Evolutionary conservation across 2,113 vertebrate species (phyloP).

Genomic region (Copsychus sechellarum): DNA sequence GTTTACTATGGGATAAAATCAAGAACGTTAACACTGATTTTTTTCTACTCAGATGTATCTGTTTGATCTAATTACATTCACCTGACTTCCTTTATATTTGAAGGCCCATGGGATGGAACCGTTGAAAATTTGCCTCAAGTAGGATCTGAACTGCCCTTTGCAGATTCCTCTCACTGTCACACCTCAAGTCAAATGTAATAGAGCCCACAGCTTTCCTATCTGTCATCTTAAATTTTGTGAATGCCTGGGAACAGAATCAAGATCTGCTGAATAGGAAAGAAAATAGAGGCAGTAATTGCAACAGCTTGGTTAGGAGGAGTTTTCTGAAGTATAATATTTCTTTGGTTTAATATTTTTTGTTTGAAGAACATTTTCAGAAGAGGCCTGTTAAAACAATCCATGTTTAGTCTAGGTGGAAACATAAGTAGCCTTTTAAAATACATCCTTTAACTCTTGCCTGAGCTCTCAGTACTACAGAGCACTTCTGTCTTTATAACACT

Average conservation of each 20-base stretch:
- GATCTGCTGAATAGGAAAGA: neutral
- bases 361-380: neutral
- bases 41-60: neutral
- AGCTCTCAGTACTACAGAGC: neutral
- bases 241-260: neutral
- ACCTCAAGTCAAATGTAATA: rapidly evolving
- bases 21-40: neutral
- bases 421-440: neutral
- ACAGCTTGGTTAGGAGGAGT: neutral
- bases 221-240: neutral
- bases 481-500: neutral
- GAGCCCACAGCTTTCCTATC: rapidly evolving
- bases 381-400: neutral
- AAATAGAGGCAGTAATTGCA: neutral
- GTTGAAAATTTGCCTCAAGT: rapidly evolving
- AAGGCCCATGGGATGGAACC: neutral
- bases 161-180: neutral
- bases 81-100: neutral
- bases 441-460: neutral
- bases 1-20: neutral
- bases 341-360: neutral
- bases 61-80: neutral
- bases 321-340: neutral
- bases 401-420: neutral
- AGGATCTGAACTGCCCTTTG: neutral